Percentiles rank a stretch among this genome's conserved stretches.
Evolutionary conservation across 2,888 invertebrate genomes (phyloP).

Genomic region (Eristalinus aeneus): DNA sequence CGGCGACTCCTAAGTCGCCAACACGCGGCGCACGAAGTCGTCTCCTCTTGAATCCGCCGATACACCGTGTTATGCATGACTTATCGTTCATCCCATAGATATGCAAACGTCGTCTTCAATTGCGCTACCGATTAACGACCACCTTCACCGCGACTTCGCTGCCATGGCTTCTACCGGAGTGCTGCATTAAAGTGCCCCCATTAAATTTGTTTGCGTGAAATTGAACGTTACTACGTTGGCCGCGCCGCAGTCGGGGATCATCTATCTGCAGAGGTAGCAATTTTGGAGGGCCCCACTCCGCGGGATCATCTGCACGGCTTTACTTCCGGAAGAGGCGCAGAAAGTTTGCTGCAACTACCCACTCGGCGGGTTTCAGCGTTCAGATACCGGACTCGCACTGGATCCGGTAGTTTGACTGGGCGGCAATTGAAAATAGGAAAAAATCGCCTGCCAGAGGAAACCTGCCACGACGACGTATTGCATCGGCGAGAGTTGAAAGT

Average conservation of each 20-base stretch:
- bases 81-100: conserved; percentile 52
- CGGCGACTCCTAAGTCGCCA: neutral
- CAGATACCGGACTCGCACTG: conserved; percentile 13
- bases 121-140: conserved; percentile 12
- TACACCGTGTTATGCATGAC: conserved; percentile 61
- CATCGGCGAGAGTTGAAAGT: conserved; percentile 11
- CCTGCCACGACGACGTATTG: neutral
- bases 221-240: conserved; percentile 21
- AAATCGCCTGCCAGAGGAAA: neutral
- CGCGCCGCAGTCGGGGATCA: neutral
- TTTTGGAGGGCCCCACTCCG: neutral
- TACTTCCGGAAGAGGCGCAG: neutral
- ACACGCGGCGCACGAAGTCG: neutral
- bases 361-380: neutral
- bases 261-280: neutral
- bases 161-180: neutral
- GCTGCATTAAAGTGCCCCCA: conserved; percentile 20
- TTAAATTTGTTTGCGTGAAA: conserved; percentile 36
- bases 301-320: neutral
- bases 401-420: conserved; percentile 48
- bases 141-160: neutral
- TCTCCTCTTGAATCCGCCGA: conserved; percentile 11
- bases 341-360: neutral
- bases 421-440: conserved; percentile 22
- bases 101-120: conserved; percentile 58